Evolutionary conservation across 2,113 vertebrate species (phyloP).

Genomic region (Bubo scandiacus): DNA sequence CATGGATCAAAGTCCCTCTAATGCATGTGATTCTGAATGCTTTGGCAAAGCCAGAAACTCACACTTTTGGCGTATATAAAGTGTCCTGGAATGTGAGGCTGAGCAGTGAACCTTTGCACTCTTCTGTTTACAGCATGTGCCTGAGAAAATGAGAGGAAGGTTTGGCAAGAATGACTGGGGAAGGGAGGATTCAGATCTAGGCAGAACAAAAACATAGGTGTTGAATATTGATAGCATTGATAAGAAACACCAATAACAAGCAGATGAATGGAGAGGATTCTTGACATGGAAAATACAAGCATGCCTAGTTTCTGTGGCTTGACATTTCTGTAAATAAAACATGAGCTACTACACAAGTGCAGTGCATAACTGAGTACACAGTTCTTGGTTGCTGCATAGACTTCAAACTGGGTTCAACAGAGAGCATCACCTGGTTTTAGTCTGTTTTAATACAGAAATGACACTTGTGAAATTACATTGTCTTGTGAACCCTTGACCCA

Average conservation of each 20-base stretch:
- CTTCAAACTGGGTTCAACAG: neutral
- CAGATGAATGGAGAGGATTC: neutral
- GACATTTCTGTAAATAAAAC: neutral
- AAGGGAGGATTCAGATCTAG: neutral
- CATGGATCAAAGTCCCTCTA: neutral
- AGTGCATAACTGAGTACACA: no score
- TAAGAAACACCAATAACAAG: neutral
- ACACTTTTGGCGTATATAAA: neutral
- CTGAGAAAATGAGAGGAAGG: neutral
- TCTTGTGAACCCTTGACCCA: neutral
- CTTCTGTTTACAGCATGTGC: neutral
- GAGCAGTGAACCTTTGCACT: conserved; percentile 28
- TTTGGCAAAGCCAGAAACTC: conserved; percentile 17
- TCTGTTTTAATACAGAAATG: neutral
- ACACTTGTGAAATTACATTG: neutral
- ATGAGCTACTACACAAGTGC: neutral
- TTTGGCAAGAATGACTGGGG: neutral
- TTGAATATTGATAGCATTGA: neutral
- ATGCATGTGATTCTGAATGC: neutral
- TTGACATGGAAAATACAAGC: neutral
- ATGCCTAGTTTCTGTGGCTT: neutral
- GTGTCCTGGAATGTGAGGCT: conserved; percentile 8
- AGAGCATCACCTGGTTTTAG: neutral
- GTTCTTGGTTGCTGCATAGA: neutral
- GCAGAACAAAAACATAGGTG: neutral